Evolutionary conservation across 2,113 vertebrate genomes (phyloP).

Genomic region (Phrynosoma blainvillii): DNA sequence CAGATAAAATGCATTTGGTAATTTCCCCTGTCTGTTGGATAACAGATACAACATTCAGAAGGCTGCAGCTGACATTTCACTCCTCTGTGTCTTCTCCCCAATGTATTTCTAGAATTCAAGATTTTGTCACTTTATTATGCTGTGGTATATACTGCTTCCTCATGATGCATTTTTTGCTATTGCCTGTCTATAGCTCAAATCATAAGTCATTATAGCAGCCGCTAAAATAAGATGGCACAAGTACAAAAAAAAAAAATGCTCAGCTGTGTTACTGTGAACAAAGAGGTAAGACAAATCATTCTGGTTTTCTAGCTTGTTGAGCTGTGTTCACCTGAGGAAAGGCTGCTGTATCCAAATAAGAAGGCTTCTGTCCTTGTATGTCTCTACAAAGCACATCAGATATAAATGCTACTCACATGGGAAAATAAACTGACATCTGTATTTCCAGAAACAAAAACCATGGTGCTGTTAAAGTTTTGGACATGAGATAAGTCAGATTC

Average conservation of each 20-base stretch:
- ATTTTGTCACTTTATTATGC: not conserved
- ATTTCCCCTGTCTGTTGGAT: not conserved
- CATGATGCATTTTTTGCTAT: not conserved
- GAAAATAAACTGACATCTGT: no score
- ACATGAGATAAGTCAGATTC: no score
- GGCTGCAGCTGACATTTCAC: not conserved
- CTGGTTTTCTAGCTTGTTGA: not conserved
- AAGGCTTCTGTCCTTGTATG: not conserved
- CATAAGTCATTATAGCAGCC: not conserved
- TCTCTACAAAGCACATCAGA: no score
- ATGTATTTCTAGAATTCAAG: not conserved
- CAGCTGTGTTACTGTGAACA: not conserved
- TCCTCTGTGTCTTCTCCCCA: not conserved
- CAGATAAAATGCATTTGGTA: not conserved
- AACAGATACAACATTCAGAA: not conserved
- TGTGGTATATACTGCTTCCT: not conserved
- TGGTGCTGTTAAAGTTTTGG: no score
- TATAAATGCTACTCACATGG: no score
- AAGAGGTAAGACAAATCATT: not conserved
- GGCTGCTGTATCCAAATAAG: not conserved
- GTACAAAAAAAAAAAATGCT: not conserved
- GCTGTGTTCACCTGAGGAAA: not conserved
- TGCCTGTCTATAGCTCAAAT: no score
- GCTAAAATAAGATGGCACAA: no score
- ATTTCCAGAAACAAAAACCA: no score